A percentile compares a stretch with the other conserved stretches of the same genome.
Conservation (phyloP, 2,113 vertebrate genomes). For the Nesoenas mayeri region DNA sequence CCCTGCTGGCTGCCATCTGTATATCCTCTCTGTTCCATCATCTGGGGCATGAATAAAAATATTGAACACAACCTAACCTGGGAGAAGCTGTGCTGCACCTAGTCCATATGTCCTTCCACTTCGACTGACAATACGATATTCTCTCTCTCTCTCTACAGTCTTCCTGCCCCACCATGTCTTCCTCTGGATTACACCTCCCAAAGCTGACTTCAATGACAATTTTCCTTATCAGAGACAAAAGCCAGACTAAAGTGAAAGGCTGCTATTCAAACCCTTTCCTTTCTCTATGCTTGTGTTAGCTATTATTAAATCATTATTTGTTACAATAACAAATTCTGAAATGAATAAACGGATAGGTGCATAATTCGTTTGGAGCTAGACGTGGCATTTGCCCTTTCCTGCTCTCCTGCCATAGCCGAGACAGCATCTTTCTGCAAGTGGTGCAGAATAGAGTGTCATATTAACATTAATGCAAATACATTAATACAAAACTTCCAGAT, state of each 20-base stretch:
- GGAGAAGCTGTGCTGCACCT: background rate
- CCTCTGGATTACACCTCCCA: background rate
- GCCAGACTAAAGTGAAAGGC: background rate
- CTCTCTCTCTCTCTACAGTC: background rate
- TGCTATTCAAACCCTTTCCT: background rate
- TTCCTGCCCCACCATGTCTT: background rate
- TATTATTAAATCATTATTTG: background rate
- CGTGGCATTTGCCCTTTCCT: background rate
- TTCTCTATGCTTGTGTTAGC: background rate
- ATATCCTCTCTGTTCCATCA: constrained; percentile 40
- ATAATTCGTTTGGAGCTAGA: background rate
- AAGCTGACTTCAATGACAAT: background rate
- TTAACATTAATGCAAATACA: background rate
- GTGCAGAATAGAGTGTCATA: background rate
- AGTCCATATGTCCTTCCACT: constrained; percentile 15
- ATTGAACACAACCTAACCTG: background rate
- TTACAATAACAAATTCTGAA: background rate
- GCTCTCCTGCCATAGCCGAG: background rate
- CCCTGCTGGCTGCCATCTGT: constrained; percentile 69
- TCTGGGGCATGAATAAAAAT: constrained; percentile 49
- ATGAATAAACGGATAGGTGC: background rate
- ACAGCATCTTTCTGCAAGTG: background rate
- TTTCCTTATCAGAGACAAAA: background rate
- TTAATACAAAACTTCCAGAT: background rate
- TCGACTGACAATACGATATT: background rate